Conservation (phyloP, 1,140 invertebrate genomes). For the Brachionus angularis region DNA sequence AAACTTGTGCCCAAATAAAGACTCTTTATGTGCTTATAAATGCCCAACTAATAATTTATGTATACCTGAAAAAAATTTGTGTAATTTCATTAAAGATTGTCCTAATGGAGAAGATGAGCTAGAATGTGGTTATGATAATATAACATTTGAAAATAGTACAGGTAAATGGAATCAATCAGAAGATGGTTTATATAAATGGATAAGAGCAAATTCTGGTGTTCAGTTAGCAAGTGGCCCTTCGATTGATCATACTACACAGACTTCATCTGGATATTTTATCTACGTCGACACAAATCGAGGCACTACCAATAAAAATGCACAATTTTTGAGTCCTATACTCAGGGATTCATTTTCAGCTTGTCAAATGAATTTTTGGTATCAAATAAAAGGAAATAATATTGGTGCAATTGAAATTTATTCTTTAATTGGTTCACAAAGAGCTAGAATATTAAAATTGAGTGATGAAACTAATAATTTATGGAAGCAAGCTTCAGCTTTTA, state of each 20-base stretch:
- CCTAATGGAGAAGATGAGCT: slow-evolving; percentile 52
- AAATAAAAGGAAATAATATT: slow-evolving; percentile 47
- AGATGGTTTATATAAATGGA: slow-evolving; percentile 42
- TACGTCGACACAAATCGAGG: slow-evolving; percentile 39
- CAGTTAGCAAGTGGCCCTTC: slow-evolving; percentile 36
- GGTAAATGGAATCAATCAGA: slow-evolving; percentile 45
- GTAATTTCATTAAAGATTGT: slow-evolving; percentile 53
- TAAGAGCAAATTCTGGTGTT: background rate
- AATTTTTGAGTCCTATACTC: slow-evolving; percentile 43
- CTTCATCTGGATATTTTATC: slow-evolving; percentile 46
- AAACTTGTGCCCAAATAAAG: background rate
- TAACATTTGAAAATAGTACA: slow-evolving; percentile 47
- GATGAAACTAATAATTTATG: slow-evolving; percentile 48
- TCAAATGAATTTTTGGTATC: slow-evolving; percentile 46
- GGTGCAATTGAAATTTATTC: slow-evolving; percentile 48
- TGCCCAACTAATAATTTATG: slow-evolving; percentile 45
- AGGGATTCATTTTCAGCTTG: slow-evolving; percentile 42
- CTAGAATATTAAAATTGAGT: slow-evolving; percentile 7
- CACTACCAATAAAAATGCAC: background rate
- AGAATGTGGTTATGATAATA: slow-evolving; percentile 46
- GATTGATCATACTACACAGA: slow-evolving; percentile 46
- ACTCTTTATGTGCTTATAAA: slow-evolving; percentile 13
- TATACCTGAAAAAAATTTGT: slow-evolving; percentile 48
- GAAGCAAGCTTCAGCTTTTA: slow-evolving; percentile 48
- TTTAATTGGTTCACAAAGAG: slow-evolving; percentile 25